Percentiles rank a stretch among this genome's conserved stretches.
Evolutionary conservation across 1,140 invertebrate genomes (phyloP).

Genomic region (Dolichoris vasculosae): DNA sequence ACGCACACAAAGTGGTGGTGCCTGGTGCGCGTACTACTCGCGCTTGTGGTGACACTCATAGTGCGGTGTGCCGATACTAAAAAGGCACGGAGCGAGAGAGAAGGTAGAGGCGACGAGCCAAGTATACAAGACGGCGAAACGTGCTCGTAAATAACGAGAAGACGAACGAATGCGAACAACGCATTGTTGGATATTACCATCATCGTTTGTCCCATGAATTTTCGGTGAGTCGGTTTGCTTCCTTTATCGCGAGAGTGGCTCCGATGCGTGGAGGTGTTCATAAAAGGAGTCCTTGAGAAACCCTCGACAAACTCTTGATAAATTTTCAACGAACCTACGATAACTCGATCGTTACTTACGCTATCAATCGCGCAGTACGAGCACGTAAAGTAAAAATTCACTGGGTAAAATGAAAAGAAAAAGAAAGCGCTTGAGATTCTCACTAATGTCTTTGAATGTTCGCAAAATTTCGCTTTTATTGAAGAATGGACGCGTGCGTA

Average conservation of each 20-base stretch:
- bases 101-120: not conserved
- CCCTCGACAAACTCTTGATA: too few species aligned
- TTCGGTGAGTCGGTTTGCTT: constrained; percentile 60
- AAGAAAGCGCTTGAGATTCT: not conserved
- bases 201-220: constrained; percentile 63
- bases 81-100: not conserved
- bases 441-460: constrained; percentile 26
- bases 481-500: too few species aligned
- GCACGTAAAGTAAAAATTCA: too few species aligned
- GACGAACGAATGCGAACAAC: constrained; percentile 39
- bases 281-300: too few species aligned
- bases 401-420: not conserved
- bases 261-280: not conserved
- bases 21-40: not conserved
- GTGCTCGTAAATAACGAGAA: constrained; percentile 17
- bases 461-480: constrained; percentile 35
- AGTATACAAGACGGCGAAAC: constrained; percentile 21
- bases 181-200: constrained; percentile 45
- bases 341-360: too few species aligned
- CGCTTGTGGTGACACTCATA: not conserved
- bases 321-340: too few species aligned
- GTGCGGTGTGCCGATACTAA: not conserved
- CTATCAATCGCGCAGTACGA: too few species aligned
- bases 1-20: not conserved
- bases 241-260: not conserved